Base-by-base conservation (phyloP, 30 jellyfish, hydroid and myxozoan species). In the Rhopilema esculentum region DNA sequence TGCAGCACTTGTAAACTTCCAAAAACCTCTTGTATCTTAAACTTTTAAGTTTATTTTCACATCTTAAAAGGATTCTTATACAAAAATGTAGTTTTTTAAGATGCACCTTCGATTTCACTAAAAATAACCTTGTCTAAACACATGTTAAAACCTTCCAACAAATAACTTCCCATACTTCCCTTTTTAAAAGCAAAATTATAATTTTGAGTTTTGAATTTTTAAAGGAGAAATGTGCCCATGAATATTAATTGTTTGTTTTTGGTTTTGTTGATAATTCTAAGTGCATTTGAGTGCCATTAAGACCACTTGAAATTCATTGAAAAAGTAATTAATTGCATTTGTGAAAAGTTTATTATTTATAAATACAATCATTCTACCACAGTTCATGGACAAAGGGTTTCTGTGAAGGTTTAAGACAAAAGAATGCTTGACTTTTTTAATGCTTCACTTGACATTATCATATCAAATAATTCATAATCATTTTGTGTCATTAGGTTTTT, bases 1-100 rank as follows among this genome's bases (percentile, higher is more conserved):
- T 63, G 73, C 73, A 63, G 73, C 73, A 63, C 73, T 63, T 63
- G 73, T 63, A 63, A 63, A 63, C 73, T 63, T 63, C 30, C 73
- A 63, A 24, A 63, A 24, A 63, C 73, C 73, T n/a, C 30, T 63
- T 19, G 73, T 24, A 63, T 19, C 29, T 63, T 63, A 63, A 63
- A 63, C 73, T 24, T 24, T 24, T 24, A 63, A n/a, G 27, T n/a
- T 63, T 19, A 2, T 19, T 63, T 63, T 24, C 73, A 63, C 27
- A n/a, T 63, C 73, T 63, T 63, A n/a, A 63, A 63, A 63, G 73
- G 30, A 63, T 63, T 63, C 73, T 17, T 63, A 63, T 24, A 19
- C 8, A n/a, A 63, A 24, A 24, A 63, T 6, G 73, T n/a, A 63
- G 73, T 19, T 19, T 63, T n/a, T 24, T 24, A 63, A 63, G 27